Evolutionary conservation across 2,888 invertebrate genomes (phyloP), one percentile per base, ranked within the genome.

Genomic region (Tanypteryx hageni): DNA sequence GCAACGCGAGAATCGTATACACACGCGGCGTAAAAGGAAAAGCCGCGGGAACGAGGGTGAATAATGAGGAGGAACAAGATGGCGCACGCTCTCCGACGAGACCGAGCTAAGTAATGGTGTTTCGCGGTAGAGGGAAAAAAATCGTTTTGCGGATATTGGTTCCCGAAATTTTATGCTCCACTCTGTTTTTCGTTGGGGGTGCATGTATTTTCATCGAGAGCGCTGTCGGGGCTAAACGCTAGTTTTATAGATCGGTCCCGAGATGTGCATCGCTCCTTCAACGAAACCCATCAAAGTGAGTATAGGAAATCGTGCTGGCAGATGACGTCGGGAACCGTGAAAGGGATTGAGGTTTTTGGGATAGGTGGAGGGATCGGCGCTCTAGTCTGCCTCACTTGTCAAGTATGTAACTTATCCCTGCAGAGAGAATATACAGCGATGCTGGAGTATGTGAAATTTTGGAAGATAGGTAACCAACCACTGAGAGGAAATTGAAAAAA

Each of bases 61-160:
- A 76, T 76, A 76, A 76, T 76, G 76, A 76, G 27, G 76, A 76
- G 22, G 68, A 18, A 14, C 76, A 76, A 76, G 76, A 76, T 76
- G 76, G 27, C 76, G 27, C 22, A 68, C 44, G 44, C 44, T 68
- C n/a, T 22, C n/a, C 68, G 22, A n/a, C 68, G 68, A 68, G 22
- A 68, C 68, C 76, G 7, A 27, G 11, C 76, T 76, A 68, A 68
- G 68, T 68, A 68, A 68, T 68, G 68, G 22, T 68, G 27, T 16
- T 68, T n/a, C 68, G 10, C 76, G 76, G 27, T 4, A 13, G 44
- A 44, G 44, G 18, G 76, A 27, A 76, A n/a, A 18, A 68, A 68
- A 68, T 68, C 68, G 68, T n/a, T 68, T n/a, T 22, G 7, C 27
- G 76, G 76, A 76, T 76, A 76, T 76, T 76, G 68, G 68, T 68